Percentiles rank a stretch among this genome's conserved stretches.
Evolutionary conservation across 92 coral and sea anemone genomes (phyloP).

Genomic region (Pocillopora meandrina): DNA sequence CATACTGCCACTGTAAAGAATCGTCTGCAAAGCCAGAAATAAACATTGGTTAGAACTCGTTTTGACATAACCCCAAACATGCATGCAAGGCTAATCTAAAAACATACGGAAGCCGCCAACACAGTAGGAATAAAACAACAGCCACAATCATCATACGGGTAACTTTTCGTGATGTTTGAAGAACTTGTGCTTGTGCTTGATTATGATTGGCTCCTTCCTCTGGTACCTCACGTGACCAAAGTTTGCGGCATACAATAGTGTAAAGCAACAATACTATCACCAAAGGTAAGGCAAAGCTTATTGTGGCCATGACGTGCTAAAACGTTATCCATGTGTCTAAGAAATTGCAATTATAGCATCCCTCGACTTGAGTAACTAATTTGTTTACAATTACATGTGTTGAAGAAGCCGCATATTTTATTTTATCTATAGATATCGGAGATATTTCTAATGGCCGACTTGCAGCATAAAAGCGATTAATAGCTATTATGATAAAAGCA

Average conservation of each 20-base stretch:
- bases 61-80: neutral
- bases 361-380: too few species aligned
- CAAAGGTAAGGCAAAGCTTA: neutral
- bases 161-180: slow-evolving; percentile 10
- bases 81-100: too few species aligned
- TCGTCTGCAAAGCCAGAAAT: neutral
- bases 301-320: too few species aligned
- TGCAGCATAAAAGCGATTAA: too few species aligned
- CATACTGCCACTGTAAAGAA: neutral
- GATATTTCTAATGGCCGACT: too few species aligned
- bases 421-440: too few species aligned
- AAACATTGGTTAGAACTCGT: neutral
- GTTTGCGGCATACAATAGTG: neutral
- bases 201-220: slow-evolving; percentile 31
- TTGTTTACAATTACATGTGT: too few species aligned
- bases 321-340: too few species aligned
- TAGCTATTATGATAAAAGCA: too few species aligned
- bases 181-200: slow-evolving; percentile 9
- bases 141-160: slow-evolving; percentile 19
- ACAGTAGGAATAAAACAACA: slow-evolving; percentile 2
- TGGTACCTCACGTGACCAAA: slow-evolving; percentile 31
- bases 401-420: too few species aligned
- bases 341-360: too few species aligned
- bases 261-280: neutral
- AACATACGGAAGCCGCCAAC: slow-evolving; percentile 10